Evolutionary conservation across 2,113 vertebrate species (phyloP).

Genomic region (Anhinga anhinga): DNA sequence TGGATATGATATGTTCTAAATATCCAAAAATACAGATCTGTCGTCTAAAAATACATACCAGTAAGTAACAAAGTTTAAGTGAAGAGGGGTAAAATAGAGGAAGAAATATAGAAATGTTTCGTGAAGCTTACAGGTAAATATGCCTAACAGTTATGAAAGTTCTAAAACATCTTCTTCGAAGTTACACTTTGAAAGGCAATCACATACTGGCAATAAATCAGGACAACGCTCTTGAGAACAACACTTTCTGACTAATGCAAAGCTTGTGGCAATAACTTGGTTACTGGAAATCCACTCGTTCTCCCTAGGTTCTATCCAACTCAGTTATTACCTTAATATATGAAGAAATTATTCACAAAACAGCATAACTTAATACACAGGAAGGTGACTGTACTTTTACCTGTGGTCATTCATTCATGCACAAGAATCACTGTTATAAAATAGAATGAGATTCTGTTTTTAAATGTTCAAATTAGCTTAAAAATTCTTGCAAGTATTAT

Average conservation of each 20-base stretch:
- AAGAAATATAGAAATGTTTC: neutral
- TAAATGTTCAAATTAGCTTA: neutral
- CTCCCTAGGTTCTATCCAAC: neutral
- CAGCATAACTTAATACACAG: neutral
- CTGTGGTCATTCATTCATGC: neutral
- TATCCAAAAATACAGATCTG: neutral
- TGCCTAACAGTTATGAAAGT: neutral
- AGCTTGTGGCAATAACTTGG: neutral
- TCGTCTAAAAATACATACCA: neutral
- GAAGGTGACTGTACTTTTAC: neutral
- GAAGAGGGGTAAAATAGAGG: neutral
- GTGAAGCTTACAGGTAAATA: neutral
- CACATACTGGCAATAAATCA: neutral
- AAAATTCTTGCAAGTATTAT: neutral
- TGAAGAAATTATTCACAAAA: neutral
- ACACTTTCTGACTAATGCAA: neutral
- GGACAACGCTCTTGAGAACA: neutral
- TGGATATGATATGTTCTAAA: neutral
- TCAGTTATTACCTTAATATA: neutral
- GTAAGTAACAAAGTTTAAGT: neutral
- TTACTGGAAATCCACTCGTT: neutral
- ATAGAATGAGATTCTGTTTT: neutral
- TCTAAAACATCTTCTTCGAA: neutral
- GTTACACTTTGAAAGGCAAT: neutral
- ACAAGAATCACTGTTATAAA: neutral